These are phyloP conservation scores for Formica aserva DNA, from an alignment of 2,888 invertebrate genomes.

Conservation along the genomic window DNA sequence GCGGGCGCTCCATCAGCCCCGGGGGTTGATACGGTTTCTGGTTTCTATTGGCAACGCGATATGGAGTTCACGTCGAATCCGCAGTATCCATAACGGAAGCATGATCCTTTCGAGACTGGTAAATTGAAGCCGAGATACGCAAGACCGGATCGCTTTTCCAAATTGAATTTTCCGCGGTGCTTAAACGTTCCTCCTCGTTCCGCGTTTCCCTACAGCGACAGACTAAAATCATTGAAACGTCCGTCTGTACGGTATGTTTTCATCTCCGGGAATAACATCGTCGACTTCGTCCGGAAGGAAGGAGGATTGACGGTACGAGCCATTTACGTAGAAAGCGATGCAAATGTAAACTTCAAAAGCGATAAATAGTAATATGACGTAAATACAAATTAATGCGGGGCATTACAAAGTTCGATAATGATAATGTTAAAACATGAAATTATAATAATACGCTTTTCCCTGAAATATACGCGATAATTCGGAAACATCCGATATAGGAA, in stretches of 20 bases:
- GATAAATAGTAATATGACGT: slow-evolving; percentile 3
- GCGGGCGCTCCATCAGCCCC: slow-evolving; percentile 61
- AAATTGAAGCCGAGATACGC: slow-evolving; percentile 73
- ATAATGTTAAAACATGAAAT: neutral
- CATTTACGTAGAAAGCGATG: slow-evolving; percentile 11
- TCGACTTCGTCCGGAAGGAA: slow-evolving; percentile 27
- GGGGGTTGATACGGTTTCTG: slow-evolving; percentile 73
- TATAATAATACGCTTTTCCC: neutral
- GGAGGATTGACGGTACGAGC: slow-evolving; percentile 6
- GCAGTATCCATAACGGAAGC: slow-evolving; percentile 74
- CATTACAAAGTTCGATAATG: neutral
- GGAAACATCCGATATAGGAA: neutral
- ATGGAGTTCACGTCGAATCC: slow-evolving; percentile 72
- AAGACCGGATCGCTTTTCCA: slow-evolving; percentile 72
- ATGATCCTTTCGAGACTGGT: slow-evolving; percentile 72
- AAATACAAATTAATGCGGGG: neutral
- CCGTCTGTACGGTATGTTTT: slow-evolving; percentile 42
- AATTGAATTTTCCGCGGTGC: slow-evolving; percentile 73
- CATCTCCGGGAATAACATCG: slow-evolving; percentile 48
- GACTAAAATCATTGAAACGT: slow-evolving; percentile 51
- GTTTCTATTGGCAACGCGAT: slow-evolving; percentile 76
- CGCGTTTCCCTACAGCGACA: slow-evolving; percentile 28
- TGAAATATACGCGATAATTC: neutral
- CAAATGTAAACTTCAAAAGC: slow-evolving; percentile 16
- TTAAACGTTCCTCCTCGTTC: slow-evolving; percentile 62